Evolutionary conservation across 2,797 vertebrate genomes (phyloP).

Genomic region (Aulostomus chinensis): DNA sequence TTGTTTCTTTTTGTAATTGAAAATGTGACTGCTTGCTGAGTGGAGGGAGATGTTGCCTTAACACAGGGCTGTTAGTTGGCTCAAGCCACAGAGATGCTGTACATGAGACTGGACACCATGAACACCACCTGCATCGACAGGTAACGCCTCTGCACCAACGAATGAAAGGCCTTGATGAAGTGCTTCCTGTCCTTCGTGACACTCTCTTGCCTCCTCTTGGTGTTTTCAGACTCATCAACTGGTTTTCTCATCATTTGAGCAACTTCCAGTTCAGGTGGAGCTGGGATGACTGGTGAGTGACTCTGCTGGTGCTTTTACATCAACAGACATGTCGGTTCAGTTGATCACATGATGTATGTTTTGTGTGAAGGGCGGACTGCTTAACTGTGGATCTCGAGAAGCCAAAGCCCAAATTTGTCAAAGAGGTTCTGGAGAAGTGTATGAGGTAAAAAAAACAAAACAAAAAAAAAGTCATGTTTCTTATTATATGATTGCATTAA

Average conservation of each 20-base stretch:
- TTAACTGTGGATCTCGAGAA: slow-evolving; percentile 89
- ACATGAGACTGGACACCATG: slow-evolving; percentile 98
- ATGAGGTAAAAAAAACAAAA: too few relatives aligned
- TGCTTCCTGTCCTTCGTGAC: background rate
- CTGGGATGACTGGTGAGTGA: slow-evolving; percentile 97
- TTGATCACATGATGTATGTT: background rate
- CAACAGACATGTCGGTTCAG: background rate
- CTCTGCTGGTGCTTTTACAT: too few relatives aligned
- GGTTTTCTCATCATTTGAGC: slow-evolving; percentile 98
- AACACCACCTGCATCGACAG: slow-evolving; percentile 94
- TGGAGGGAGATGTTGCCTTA: slow-evolving; percentile 66
- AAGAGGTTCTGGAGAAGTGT: slow-evolving; percentile 95
- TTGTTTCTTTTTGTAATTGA: too few relatives aligned
- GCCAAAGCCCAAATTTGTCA: slow-evolving; percentile 97
- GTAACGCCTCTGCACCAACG: slow-evolving; percentile 52
- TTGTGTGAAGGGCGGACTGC: slow-evolving; percentile 89
- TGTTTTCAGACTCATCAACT: slow-evolving; percentile 85
- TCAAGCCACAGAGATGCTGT: slow-evolving; percentile 98
- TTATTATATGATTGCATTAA: too few relatives aligned
- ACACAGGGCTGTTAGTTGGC: slow-evolving; percentile 85
- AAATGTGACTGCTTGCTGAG: too few relatives aligned
- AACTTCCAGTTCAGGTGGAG: slow-evolving; percentile 99
- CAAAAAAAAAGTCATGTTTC: too few relatives aligned
- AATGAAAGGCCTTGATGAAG: fast-evolving
- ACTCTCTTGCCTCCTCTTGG: background rate